Conservation (phyloP, 2,797 vertebrate species). For the Novumbra hubbsi region DNA sequence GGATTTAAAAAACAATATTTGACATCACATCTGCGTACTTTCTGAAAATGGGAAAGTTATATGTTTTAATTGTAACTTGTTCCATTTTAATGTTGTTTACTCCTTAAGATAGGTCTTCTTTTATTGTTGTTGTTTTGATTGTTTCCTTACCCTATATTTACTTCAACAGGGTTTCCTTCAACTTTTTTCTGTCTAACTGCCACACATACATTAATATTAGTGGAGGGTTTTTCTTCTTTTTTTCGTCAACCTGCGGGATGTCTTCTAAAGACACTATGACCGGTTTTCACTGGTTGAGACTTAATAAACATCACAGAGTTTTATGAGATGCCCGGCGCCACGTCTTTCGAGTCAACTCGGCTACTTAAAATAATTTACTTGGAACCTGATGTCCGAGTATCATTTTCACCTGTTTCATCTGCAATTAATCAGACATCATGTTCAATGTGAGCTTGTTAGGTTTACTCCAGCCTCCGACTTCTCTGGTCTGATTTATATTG, state of each 20-base stretch:
- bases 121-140: background rate
- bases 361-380: slow-evolving; percentile 43
- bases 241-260: slow-evolving; percentile 32
- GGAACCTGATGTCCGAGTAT: slow-evolving; percentile 51
- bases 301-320: slow-evolving; percentile 60
- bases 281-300: slow-evolving; percentile 43
- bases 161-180: slow-evolving; percentile 15
- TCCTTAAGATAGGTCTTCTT: background rate
- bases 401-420: slow-evolving; percentile 67
- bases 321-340: slow-evolving; percentile 66
- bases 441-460: slow-evolving; percentile 64
- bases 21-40: background rate
- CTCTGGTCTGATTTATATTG: slow-evolving; percentile 71
- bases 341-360: slow-evolving; percentile 53
- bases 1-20: slow-evolving; percentile 9
- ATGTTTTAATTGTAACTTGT: background rate
- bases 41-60: background rate
- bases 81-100: slow-evolving; percentile 17
- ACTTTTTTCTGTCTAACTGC: background rate
- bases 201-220: slow-evolving; percentile 1
- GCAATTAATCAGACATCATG: slow-evolving; percentile 71
- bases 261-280: slow-evolving; percentile 43
- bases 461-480: slow-evolving; percentile 49
- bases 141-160: background rate
- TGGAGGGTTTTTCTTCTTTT: slow-evolving; percentile 15